Evolutionary conservation across 2,888 invertebrate genomes (phyloP).

Genomic region (Caenorhabditis sp.): DNA sequence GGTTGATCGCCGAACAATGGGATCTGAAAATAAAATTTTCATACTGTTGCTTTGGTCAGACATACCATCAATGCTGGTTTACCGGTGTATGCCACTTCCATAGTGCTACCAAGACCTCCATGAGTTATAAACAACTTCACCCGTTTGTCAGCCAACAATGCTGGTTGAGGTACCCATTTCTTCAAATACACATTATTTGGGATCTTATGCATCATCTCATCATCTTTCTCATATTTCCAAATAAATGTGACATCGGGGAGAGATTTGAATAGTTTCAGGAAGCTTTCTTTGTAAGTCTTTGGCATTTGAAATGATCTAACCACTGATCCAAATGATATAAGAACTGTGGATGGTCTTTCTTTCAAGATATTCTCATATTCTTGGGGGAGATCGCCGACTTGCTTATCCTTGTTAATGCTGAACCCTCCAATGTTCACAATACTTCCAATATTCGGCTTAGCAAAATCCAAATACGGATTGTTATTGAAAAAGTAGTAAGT

Average conservation of each 20-base stretch:
- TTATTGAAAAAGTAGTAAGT: conserved; percentile 15
- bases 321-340: conserved; percentile 37
- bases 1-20: conserved; percentile 28
- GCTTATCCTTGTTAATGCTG: neutral
- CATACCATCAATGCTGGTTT: conserved; percentile 32
- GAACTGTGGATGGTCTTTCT: conserved; percentile 22
- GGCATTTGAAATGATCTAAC: conserved; percentile 32
- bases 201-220: conserved; percentile 6
- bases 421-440: conserved; percentile 20
- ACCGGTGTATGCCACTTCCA: conserved; percentile 28
- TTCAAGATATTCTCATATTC: conserved; percentile 28
- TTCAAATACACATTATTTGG: conserved; percentile 21
- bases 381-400: neutral
- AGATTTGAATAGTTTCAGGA: conserved; percentile 2
- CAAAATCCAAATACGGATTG: conserved; percentile 17
- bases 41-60: neutral
- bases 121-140: conserved; percentile 33
- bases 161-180: conserved; percentile 36
- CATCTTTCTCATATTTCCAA: conserved; percentile 42
- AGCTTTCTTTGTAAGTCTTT: conserved; percentile 11
- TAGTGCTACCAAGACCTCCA: conserved; percentile 31
- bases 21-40: conserved; percentile 11
- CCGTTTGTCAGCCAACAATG: conserved; percentile 20
- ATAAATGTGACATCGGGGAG: conserved; percentile 34
- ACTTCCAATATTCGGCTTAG: conserved; percentile 3